Percentiles rank a stretch among this genome's conserved stretches.
Evolutionary conservation across 2,113 vertebrate genomes (phyloP).

Genomic region (Oreotrochilus melanogaster): DNA sequence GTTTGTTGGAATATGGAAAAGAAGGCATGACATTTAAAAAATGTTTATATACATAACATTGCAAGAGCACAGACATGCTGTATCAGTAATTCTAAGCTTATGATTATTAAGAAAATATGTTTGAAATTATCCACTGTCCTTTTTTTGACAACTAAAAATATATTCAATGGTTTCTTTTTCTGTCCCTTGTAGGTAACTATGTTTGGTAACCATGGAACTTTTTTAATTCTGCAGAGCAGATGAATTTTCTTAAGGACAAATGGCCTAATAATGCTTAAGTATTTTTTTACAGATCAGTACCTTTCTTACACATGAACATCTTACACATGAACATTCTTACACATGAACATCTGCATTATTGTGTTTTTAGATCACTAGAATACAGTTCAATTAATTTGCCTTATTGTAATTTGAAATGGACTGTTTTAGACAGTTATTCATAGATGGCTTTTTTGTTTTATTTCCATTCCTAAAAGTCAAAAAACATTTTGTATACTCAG

Average conservation of each 20-base stretch:
- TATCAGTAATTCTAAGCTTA: not conserved
- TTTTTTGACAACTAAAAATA: not conserved
- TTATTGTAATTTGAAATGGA: not conserved
- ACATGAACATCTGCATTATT: not conserved
- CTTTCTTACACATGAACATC: not conserved
- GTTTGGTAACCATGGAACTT: not conserved
- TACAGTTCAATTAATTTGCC: not conserved
- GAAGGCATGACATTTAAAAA: not conserved
- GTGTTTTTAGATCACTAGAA: not conserved
- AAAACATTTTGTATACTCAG: not conserved
- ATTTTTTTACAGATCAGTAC: not conserved
- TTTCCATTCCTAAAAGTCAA: not conserved
- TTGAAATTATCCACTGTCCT: not conserved
- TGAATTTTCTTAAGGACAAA: not conserved
- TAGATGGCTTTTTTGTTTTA: not conserved
- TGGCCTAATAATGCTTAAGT: not conserved
- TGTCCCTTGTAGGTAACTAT: not conserved
- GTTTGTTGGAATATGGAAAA: not conserved
- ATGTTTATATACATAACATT: not conserved
- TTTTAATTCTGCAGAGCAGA: not conserved
- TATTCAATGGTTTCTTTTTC: not conserved
- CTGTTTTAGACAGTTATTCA: not conserved
- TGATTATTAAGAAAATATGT: not conserved
- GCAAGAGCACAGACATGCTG: not conserved
- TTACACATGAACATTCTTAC: too few relatives aligned